Evolutionary conservation across 2,113 vertebrate species (phyloP).

Genomic region (Sarotherodon lohbergeri): DNA sequence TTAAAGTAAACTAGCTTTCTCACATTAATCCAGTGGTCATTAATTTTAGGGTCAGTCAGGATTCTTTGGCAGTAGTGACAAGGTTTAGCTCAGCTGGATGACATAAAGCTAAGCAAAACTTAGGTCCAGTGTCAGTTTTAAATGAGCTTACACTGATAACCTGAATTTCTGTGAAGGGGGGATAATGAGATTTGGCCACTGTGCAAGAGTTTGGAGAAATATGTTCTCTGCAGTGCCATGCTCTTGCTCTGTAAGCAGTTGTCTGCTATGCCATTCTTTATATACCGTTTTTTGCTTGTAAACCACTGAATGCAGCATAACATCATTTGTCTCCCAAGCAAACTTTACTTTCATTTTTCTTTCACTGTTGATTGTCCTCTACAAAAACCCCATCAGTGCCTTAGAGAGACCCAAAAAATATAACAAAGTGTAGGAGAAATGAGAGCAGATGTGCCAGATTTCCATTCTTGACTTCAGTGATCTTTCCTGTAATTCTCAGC

Average conservation of each 20-base stretch:
- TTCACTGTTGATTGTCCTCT: background rate
- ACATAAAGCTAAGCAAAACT: background rate
- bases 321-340: background rate
- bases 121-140: background rate
- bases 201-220: background rate
- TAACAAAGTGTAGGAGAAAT: background rate
- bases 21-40: background rate
- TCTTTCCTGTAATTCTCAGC: conserved; percentile 20
- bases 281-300: background rate
- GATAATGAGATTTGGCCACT: background rate
- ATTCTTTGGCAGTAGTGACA: background rate
- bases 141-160: background rate
- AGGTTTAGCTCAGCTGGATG: background rate
- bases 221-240: background rate
- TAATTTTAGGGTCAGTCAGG: background rate
- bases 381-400: background rate
- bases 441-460: background rate
- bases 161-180: background rate
- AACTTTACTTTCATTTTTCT: background rate
- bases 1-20: background rate
- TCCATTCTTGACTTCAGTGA: conserved; percentile 9
- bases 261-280: background rate
- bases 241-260: background rate
- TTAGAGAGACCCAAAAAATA: background rate
- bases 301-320: background rate